These are phyloP conservation scores for Erythrolamprus reginae DNA, from an alignment of 2,113 vertebrate species.

Conservation along the genomic window DNA sequence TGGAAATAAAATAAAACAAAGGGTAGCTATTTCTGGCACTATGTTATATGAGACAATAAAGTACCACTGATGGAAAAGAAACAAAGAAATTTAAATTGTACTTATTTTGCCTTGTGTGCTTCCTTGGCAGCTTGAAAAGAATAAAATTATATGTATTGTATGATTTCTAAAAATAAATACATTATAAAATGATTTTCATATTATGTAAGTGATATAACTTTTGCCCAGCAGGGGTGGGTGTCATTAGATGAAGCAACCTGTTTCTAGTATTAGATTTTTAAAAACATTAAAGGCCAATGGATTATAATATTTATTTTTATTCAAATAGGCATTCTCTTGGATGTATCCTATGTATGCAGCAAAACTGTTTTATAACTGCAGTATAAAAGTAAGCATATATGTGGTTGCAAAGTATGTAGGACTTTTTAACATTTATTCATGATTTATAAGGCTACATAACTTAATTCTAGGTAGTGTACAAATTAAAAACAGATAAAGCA, in stretches of 20 bases:
- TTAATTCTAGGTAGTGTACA: neutral
- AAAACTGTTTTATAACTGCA: neutral
- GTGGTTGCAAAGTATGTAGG: neutral
- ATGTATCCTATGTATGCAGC: neutral
- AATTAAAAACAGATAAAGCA: neutral
- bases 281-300: neutral
- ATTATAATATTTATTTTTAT: neutral
- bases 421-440: neutral
- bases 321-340: neutral
- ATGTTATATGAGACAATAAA: neutral
- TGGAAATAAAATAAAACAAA: constrained; percentile 7
- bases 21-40: neutral
- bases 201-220: neutral
- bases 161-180: neutral
- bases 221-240: neutral
- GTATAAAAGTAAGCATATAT: neutral
- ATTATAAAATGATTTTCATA: neutral
- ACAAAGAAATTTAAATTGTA: neutral
- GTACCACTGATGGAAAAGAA: neutral
- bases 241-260: neutral
- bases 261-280: neutral
- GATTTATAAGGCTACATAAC: neutral
- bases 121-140: neutral
- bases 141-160: neutral
- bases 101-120: neutral